These are phyloP conservation scores for Trichosurus vulpecula DNA, from an alignment of 2,797 vertebrate genomes.

Conservation along the genomic window DNA sequence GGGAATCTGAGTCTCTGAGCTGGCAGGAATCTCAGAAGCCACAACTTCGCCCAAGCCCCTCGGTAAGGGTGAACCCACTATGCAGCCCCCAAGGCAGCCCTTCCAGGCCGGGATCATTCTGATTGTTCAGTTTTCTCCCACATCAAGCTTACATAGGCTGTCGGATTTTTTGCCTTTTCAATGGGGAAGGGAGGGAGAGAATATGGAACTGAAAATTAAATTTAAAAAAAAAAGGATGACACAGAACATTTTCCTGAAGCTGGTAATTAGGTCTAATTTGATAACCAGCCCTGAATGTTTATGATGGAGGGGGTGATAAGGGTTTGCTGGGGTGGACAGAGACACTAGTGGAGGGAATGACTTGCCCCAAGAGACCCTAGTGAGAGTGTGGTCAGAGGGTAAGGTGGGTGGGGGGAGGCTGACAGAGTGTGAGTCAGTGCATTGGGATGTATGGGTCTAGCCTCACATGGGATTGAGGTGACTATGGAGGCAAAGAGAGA, in stretches of 20 bases:
- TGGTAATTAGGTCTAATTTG: neutral
- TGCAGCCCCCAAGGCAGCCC: neutral
- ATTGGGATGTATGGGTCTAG: neutral
- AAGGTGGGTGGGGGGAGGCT: neutral
- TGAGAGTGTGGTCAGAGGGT: neutral
- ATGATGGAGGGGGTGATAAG: neutral
- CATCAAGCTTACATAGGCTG: neutral
- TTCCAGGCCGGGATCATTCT: neutral
- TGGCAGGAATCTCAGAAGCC: neutral
- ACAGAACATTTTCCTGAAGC: neutral
- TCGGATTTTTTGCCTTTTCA: neutral
- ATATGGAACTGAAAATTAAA: neutral
- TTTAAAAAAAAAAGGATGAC: neutral
- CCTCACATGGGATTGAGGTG: accelerated
- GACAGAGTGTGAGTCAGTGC: neutral
- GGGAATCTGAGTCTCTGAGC: neutral
- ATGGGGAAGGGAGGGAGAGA: neutral
- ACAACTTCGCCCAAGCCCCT: neutral
- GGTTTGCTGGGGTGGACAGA: neutral
- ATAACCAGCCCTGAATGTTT: neutral
- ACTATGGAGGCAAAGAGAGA: neutral
- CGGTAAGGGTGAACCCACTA: neutral
- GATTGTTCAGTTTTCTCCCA: neutral
- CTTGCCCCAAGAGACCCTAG: neutral
- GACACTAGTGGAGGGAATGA: neutral